Conservation (phyloP, 1,140 invertebrate species). For the Latrodectus geometricus region DNA sequence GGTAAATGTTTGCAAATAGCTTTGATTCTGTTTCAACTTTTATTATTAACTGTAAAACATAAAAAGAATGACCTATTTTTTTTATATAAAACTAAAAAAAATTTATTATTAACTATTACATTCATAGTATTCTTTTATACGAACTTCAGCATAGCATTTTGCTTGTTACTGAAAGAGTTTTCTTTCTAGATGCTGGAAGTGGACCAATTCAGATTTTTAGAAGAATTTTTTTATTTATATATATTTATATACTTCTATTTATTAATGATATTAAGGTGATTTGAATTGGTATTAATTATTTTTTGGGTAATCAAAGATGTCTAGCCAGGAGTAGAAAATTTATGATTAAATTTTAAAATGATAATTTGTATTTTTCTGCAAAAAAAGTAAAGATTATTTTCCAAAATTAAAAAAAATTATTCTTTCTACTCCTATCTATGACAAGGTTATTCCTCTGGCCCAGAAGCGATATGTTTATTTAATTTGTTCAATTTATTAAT, state of each 20-base stretch:
- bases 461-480: constrained; percentile 36
- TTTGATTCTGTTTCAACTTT: too few species aligned
- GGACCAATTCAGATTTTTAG: neutral
- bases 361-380: too few species aligned
- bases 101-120: neutral
- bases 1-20: too few species aligned
- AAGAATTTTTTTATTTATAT: constrained; percentile 10
- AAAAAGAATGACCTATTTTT: neutral
- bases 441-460: constrained; percentile 14
- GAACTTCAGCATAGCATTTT: neutral
- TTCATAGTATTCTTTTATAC: neutral
- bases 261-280: too few species aligned
- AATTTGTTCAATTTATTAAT: constrained; percentile 1
- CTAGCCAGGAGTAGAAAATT: too few species aligned
- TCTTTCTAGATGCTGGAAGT: constrained; percentile 43
- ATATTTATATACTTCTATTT: neutral
- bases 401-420: neutral
- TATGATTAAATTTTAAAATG: too few species aligned
- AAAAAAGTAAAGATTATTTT: too few species aligned
- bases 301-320: too few species aligned
- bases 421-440: neutral
- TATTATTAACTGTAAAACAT: neutral
- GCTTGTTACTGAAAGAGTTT: constrained; percentile 49
- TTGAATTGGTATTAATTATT: too few species aligned
- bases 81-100: neutral